Evolutionary conservation across 2,888 invertebrate species (phyloP).

Genomic region (Scelioninae gen. 1): DNA sequence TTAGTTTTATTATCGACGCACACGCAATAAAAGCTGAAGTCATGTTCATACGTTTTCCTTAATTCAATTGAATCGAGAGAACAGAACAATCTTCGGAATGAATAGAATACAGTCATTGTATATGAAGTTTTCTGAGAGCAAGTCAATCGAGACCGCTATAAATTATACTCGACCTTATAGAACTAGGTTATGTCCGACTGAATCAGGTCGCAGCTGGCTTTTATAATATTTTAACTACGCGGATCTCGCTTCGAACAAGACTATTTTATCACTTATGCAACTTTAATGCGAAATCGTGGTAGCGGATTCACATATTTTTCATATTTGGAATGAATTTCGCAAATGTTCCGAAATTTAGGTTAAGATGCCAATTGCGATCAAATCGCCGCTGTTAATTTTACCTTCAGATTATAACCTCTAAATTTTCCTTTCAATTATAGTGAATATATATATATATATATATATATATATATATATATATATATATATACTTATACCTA

Average conservation of each 20-base stretch:
- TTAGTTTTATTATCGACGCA: not conserved
- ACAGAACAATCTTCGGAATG: conserved; percentile 38
- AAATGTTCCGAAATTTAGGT: conserved; percentile 39
- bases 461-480: too few relatives aligned
- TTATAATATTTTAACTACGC: conserved; percentile 63
- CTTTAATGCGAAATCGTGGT: conserved; percentile 62
- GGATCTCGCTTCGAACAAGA: conserved; percentile 41
- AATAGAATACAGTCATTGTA: conserved; percentile 62
- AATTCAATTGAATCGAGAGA: conserved; percentile 25
- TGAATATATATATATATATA: too few relatives aligned
- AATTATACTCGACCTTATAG: conserved; percentile 62
- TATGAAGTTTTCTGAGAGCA: conserved; percentile 48
- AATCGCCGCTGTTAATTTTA: conserved; percentile 4
- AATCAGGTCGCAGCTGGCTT: conserved; percentile 62
- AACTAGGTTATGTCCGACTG: conserved; percentile 49
- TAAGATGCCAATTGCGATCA: conserved; percentile 27
- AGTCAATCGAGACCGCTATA: conserved; percentile 63
- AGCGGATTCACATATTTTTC: conserved; percentile 52
- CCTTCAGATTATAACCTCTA: not conserved
- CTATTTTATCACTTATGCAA: conserved; percentile 64
- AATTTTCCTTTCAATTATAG: not conserved
- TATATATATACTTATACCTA: too few relatives aligned
- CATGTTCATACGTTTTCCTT: conserved; percentile 25
- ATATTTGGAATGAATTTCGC: conserved; percentile 47
- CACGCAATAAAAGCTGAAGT: conserved; percentile 18